These are phyloP conservation scores for Alcedo quadribrachys DNA, from an alignment of 2,797 vertebrate species.

Conservation along the genomic window DNA sequence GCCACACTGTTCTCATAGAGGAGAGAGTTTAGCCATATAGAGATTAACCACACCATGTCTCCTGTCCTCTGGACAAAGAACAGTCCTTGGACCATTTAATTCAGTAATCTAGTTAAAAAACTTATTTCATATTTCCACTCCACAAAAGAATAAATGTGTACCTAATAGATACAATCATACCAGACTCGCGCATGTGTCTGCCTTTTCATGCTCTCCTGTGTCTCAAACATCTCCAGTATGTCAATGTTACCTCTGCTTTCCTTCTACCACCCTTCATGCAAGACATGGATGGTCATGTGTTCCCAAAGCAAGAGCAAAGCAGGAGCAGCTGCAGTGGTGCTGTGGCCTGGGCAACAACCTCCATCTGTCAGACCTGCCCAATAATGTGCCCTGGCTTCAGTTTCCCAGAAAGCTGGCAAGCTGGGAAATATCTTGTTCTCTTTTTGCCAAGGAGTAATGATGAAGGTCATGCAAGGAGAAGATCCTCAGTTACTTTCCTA, in stretches of 20 bases:
- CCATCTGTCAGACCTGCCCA: background rate
- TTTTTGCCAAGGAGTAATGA: background rate
- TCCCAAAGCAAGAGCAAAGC: background rate
- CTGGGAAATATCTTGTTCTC: background rate
- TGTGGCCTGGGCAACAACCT: background rate
- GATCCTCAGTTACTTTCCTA: background rate
- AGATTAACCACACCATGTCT: background rate
- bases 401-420: background rate
- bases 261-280: background rate
- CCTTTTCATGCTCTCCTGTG: background rate
- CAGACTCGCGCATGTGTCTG: fast-evolving
- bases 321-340: fast-evolving
- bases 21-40: background rate
- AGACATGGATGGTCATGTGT: background rate
- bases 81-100: background rate
- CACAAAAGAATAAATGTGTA: background rate
- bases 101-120: background rate
- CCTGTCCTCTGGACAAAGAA: background rate
- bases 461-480: background rate
- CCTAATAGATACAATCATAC: background rate
- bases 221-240: background rate
- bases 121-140: background rate
- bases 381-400: fast-evolving
- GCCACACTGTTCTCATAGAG: background rate
- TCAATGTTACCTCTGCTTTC: background rate